A percentile compares a stretch with the other conserved stretches of the same genome.
Evolutionary conservation across 2,797 vertebrate species (phyloP).

Genomic region (Melanotaenia nigrans): DNA sequence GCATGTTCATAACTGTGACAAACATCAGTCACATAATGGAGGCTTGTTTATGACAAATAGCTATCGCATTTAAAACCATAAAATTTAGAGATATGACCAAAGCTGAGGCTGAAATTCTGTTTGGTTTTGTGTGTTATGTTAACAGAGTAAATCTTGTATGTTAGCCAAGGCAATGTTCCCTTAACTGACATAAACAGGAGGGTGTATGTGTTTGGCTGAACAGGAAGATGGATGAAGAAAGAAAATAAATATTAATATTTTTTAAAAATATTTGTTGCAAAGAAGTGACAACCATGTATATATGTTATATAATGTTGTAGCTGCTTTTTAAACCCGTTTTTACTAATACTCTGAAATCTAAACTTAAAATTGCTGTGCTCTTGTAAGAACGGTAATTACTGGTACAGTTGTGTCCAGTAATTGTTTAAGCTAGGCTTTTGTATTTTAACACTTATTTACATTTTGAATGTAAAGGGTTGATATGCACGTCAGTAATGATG

Average conservation of each 20-base stretch:
- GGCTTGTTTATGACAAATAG: not conserved
- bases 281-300: not conserved
- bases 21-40: not conserved
- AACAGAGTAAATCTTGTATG: too few species aligned
- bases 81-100: not conserved
- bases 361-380: not conserved
- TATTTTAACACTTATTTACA: constrained; percentile 7
- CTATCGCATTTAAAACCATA: not conserved
- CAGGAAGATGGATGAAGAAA: not conserved
- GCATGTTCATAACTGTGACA: not conserved
- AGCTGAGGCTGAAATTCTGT: not conserved
- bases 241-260: not conserved
- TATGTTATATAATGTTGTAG: too few species aligned
- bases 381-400: not conserved
- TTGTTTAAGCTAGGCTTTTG: constrained; percentile 1
- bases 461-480: constrained; percentile 15
- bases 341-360: not conserved
- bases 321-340: too few species aligned
- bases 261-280: not conserved
- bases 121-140: too few species aligned
- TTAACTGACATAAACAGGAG: not conserved
- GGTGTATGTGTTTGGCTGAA: not conserved
- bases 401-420: not conserved
- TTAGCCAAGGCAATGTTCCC: too few species aligned
- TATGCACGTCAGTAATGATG: not conserved